These are phyloP conservation scores for Anabacerthia variegaticeps DNA, from an alignment of 2,797 vertebrate species.

Conservation along the genomic window DNA sequence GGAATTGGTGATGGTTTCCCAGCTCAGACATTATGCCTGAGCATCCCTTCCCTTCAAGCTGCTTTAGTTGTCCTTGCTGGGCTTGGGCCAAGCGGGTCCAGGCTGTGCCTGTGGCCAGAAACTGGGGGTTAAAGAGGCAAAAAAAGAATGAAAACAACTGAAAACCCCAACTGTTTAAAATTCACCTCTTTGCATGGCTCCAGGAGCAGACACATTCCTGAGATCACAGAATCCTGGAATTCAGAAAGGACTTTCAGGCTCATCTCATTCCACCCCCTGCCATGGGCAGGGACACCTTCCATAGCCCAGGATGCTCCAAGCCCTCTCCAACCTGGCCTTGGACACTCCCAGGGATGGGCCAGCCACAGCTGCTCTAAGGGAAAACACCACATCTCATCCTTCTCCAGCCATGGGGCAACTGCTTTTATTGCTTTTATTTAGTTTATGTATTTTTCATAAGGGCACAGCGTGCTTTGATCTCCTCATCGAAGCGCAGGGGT, in stretches of 20 bases:
- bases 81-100: background rate
- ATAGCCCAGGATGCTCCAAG: background rate
- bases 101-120: background rate
- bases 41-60: background rate
- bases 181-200: background rate
- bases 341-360: background rate
- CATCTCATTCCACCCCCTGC: background rate
- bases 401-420: background rate
- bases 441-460: background rate
- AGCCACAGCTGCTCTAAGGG: background rate
- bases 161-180: background rate
- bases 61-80: background rate
- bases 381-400: background rate
- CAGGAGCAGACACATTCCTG: background rate
- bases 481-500: fast-evolving
- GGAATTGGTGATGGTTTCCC: background rate
- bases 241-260: background rate
- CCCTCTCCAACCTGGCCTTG: background rate
- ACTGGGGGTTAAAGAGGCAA: background rate
- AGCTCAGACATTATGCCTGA: fast-evolving
- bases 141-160: background rate
- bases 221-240: background rate
- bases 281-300: background rate
- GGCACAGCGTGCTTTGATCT: background rate
- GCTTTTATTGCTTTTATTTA: background rate